Evolutionary conservation across 2,888 invertebrate species (phyloP), one percentile per base, ranked within the genome.

Genomic region (Calliscelio sp.): DNA sequence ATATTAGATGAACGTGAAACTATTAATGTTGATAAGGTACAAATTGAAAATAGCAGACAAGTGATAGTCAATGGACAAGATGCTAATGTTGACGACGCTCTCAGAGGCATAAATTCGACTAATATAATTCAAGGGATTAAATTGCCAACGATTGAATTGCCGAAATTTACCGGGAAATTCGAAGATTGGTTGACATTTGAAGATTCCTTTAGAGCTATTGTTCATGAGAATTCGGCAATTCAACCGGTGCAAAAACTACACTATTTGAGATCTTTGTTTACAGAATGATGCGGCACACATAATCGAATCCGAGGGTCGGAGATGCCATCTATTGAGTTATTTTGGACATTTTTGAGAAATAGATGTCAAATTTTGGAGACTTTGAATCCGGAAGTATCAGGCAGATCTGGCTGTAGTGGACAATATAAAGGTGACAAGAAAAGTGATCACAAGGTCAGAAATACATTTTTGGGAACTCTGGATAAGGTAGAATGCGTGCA

Each of bases 141-240:
- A 68, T 16, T 68, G 4, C 53, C 55, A 16, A 20, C 53, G 16
- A 53, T 38, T 32, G 68, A 68, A 16, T 55, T 68, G 24, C 38
- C 41, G 24, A 55, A 68, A 24, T 68, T 68, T 38, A 41, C 41
- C 25, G 53, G 44, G 1, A 24, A 44, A 57, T 57, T 25, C 32
- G 44, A 70, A 57, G 57, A 70, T 16, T 70, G 70, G 44, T 25
- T 70, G 24, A 46, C 28, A 7, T 70, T 44, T 24, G 70, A 70
- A 28, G 61, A 73, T 49, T 38, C 49, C 1, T 61, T 73, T 61
- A 68, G 41, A 10, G 35, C 68, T 10, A 68, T 68, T n/a, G 25
- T 68, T 5, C 38, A 53, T 11, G 24, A 53, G 5, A 68, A 68
- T 28, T 28, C 46, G 28, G 18, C 44, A 53, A 38, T 53, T 16